These are phyloP conservation scores for Ovis canadensis DNA, from an alignment of 2,113 vertebrate genomes.

Conservation along the genomic window DNA sequence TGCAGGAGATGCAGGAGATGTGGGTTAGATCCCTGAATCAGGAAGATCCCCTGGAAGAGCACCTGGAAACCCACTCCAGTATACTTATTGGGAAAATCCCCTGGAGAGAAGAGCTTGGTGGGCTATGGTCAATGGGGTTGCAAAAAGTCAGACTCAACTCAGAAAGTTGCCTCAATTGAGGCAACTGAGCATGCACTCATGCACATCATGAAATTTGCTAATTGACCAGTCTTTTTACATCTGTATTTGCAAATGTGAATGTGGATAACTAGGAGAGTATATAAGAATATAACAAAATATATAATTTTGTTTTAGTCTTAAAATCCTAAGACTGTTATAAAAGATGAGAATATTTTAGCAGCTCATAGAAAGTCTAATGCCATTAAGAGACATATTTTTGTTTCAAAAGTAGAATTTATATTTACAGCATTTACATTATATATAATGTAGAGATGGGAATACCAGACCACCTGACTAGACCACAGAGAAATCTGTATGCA, in stretches of 20 bases:
- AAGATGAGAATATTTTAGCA: background rate
- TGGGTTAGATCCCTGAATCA: background rate
- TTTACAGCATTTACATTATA: background rate
- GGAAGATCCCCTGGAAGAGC: background rate
- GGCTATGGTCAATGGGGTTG: background rate
- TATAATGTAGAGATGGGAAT: background rate
- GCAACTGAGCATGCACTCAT: background rate
- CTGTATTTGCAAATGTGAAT: background rate
- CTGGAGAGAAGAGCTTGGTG: background rate
- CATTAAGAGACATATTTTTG: background rate
- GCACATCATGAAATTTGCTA: background rate
- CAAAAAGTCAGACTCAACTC: background rate
- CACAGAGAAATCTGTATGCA: too few species aligned
- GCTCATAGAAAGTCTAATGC: background rate
- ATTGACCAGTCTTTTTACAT: background rate
- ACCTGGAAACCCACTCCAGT: background rate
- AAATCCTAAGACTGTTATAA: background rate
- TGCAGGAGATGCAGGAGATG: background rate
- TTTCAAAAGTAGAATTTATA: background rate
- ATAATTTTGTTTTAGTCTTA: background rate
- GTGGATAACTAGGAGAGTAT: background rate
- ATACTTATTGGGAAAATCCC: background rate
- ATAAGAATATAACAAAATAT: background rate
- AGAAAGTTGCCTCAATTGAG: background rate
- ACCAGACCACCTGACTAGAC: too few species aligned